A percentile compares a stretch with the other conserved stretches of the same genome.
Conservation (phyloP, 2,888 invertebrate species). For the Liodrosophila aerea region DNA sequence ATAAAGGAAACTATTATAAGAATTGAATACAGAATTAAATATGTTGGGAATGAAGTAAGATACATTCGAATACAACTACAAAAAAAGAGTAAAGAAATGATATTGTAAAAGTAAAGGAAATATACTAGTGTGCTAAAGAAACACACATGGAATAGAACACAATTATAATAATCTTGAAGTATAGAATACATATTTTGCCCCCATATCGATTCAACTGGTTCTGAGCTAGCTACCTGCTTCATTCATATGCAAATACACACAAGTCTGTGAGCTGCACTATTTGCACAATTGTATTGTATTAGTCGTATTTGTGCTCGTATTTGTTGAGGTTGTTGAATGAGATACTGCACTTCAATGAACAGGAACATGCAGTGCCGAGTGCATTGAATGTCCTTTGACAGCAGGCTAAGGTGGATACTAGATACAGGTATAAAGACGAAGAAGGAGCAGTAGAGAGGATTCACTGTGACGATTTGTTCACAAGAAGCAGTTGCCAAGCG, state of each 20-base stretch:
- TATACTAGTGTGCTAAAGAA: too few species aligned
- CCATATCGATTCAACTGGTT: too few species aligned
- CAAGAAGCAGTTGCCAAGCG: slow-evolving; percentile 42
- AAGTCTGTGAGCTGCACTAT: background rate
- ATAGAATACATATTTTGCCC: too few species aligned
- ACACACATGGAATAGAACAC: too few species aligned
- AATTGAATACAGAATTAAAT: too few species aligned
- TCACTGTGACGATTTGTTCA: slow-evolving; percentile 20
- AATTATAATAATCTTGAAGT: too few species aligned
- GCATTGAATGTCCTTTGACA: slow-evolving; percentile 18
- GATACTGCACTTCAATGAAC: slow-evolving; percentile 40
- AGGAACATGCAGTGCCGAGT: slow-evolving; percentile 7
- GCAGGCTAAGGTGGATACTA: too few species aligned
- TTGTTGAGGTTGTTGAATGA: slow-evolving; percentile 37
- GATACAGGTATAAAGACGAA: slow-evolving; percentile 11
- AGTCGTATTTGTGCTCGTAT: slow-evolving; percentile 14
- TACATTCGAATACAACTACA: too few species aligned
- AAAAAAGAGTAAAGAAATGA: too few species aligned
- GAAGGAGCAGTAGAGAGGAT: background rate
- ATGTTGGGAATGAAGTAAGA: too few species aligned
- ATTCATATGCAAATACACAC: background rate
- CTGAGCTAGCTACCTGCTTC: background rate
- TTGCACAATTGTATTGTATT: slow-evolving; percentile 45
- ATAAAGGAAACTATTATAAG: too few species aligned
- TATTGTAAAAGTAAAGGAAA: too few species aligned